These are phyloP conservation scores for Aethes cnicana DNA, from an alignment of 2,888 invertebrate genomes.

Conservation along the genomic window DNA sequence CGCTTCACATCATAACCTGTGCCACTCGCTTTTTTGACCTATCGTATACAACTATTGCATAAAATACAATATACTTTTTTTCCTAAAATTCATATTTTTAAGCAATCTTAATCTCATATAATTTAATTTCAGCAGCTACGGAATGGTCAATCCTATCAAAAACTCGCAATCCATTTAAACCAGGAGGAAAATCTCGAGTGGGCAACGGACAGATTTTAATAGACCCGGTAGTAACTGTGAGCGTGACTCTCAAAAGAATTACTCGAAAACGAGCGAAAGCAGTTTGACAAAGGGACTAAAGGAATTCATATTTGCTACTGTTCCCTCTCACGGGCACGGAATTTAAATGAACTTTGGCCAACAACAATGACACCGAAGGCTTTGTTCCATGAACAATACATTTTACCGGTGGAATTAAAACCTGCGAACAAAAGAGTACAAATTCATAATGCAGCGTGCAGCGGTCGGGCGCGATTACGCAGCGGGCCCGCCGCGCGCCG, in stretches of 20 bases:
- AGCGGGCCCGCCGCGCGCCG: constrained; percentile 15
- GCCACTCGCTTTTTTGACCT: too few species aligned
- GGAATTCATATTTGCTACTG: constrained; percentile 81
- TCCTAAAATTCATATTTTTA: too few species aligned
- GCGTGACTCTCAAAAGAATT: constrained; percentile 61
- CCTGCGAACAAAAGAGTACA: constrained; percentile 77
- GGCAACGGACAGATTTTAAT: constrained; percentile 29
- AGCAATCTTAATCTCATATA: too few species aligned
- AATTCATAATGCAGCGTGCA: constrained; percentile 73
- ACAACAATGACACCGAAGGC: constrained; percentile 79
- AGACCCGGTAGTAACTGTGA: constrained; percentile 15
- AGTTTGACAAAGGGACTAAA: constrained; percentile 76
- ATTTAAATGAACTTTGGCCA: constrained; percentile 81
- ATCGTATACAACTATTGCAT: too few species aligned
- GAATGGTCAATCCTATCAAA: neutral
- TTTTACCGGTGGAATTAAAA: constrained; percentile 80
- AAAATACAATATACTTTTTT: too few species aligned
- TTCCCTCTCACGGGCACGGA: constrained; percentile 76
- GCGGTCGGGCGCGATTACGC: constrained; percentile 55
- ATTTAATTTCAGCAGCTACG: too few species aligned
- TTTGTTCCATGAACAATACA: constrained; percentile 80
- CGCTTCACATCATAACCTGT: too few species aligned
- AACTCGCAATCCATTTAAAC: constrained; percentile 13
- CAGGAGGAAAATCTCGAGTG: constrained; percentile 9
- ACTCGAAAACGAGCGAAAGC: constrained; percentile 68